Evolutionary conservation across 2,113 vertebrate species (phyloP).

Genomic region (Ailurus styani): DNA sequence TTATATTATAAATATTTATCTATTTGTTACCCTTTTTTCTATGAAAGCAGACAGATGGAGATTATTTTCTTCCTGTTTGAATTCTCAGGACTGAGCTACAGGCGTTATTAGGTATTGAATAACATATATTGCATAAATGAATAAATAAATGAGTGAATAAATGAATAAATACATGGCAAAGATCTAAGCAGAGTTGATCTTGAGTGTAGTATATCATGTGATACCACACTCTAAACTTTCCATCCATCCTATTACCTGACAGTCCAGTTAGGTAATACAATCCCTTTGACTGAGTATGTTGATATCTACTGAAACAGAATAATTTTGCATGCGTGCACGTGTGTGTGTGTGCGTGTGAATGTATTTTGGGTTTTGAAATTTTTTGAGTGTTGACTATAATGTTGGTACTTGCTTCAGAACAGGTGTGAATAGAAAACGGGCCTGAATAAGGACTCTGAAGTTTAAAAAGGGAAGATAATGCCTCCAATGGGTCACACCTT

Average conservation of each 20-base stretch:
- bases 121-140: neutral
- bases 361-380: neutral
- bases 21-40: neutral
- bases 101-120: neutral
- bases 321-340: neutral
- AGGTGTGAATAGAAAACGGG: neutral
- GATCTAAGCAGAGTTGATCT: neutral
- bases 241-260: neutral
- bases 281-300: neutral
- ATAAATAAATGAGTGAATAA: neutral
- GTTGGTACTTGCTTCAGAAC: neutral
- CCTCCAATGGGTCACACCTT: fast-evolving
- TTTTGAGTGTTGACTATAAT: neutral
- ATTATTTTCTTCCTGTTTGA: neutral
- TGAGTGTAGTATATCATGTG: neutral
- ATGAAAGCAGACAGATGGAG: neutral
- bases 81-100: neutral
- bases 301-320: neutral
- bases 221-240: neutral
- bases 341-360: neutral
- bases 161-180: neutral
- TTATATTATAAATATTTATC: neutral
- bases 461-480: neutral
- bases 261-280: too few species aligned
- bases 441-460: neutral